phyloP scores from a whole-genome alignment of 2,888 invertebrate species.

The Trachelus troglodyta region DNA sequence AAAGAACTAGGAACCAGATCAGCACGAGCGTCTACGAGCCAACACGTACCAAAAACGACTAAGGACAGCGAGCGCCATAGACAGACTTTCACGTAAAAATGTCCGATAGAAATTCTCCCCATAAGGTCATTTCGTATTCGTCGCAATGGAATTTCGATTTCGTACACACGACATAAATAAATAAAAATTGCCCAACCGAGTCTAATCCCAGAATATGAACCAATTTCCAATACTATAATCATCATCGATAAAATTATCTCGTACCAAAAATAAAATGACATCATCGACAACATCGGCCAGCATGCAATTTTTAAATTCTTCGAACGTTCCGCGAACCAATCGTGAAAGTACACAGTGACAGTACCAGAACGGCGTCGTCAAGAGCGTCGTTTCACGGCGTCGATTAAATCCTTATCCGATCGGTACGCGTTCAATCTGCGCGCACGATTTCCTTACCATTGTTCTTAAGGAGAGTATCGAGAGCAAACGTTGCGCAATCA shows the following conservation, averaged over 20 bases:
- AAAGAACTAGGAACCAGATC: neutral
- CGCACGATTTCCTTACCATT: too few relatives aligned
- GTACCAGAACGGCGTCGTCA: too few relatives aligned
- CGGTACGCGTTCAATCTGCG: too few relatives aligned
- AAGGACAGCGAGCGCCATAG: neutral
- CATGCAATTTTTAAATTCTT: neutral
- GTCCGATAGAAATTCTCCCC: neutral
- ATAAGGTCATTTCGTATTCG: neutral
- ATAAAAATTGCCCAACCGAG: neutral
- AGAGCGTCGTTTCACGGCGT: neutral
- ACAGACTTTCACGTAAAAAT: neutral
- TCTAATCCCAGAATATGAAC: neutral
- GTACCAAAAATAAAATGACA: neutral
- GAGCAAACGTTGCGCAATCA: too few relatives aligned
- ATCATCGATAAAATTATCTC: neutral
- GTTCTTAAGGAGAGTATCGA: too few relatives aligned
- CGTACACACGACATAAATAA: neutral
- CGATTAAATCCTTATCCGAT: too few relatives aligned
- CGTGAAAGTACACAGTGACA: too few relatives aligned
- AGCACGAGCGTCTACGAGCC: too few relatives aligned
- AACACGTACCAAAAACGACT: neutral
- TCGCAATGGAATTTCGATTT: neutral
- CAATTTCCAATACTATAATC: neutral
- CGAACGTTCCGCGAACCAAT: neutral
- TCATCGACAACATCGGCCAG: neutral